Percentiles rank a stretch among this genome's conserved stretches.
Conservation (phyloP, 1,140 invertebrate species). For the Zophobas morio region DNA sequence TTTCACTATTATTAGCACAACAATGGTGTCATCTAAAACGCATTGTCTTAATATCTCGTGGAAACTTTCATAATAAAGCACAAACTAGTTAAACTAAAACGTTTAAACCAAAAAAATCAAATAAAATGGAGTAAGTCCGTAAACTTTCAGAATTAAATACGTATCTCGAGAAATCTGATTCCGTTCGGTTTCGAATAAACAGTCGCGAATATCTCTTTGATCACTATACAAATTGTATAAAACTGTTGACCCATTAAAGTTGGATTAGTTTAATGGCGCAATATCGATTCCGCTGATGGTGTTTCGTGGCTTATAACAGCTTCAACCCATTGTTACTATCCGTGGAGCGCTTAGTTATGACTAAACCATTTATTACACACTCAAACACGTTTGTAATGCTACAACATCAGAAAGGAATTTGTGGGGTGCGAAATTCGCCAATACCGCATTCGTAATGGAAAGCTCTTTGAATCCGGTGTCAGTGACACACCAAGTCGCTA, state of each 20-base stretch:
- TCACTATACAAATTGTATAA: conserved; percentile 26
- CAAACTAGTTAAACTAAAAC: neutral
- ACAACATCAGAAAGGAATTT: conserved; percentile 30
- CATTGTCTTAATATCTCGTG: neutral
- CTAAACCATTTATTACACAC: conserved; percentile 17
- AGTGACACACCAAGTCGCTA: conserved; percentile 3
- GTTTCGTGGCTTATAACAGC: neutral
- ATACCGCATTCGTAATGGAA: conserved; percentile 26
- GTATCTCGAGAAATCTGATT: conserved; percentile 25
- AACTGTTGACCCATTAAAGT: conserved; percentile 41
- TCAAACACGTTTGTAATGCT: conserved; percentile 16
- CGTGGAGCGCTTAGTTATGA: conserved; percentile 2
- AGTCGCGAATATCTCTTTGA: conserved; percentile 38
- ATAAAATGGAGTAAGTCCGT: conserved; percentile 4
- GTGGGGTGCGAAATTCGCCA: conserved; percentile 18
- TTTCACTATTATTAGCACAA: no score
- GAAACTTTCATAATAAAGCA: neutral
- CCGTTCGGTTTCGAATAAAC: conserved; percentile 30
- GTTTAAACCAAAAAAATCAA: conserved; percentile 10
- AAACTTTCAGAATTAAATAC: conserved; percentile 46
- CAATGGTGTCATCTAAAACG: no score
- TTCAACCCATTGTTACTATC: neutral
- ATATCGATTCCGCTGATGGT: conserved; percentile 20
- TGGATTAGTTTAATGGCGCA: conserved; percentile 31
- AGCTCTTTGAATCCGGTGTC: conserved; percentile 23